phyloP scores from a whole-genome alignment of 2,113 vertebrate genomes.

The Crotophaga sulcirostris region DNA sequence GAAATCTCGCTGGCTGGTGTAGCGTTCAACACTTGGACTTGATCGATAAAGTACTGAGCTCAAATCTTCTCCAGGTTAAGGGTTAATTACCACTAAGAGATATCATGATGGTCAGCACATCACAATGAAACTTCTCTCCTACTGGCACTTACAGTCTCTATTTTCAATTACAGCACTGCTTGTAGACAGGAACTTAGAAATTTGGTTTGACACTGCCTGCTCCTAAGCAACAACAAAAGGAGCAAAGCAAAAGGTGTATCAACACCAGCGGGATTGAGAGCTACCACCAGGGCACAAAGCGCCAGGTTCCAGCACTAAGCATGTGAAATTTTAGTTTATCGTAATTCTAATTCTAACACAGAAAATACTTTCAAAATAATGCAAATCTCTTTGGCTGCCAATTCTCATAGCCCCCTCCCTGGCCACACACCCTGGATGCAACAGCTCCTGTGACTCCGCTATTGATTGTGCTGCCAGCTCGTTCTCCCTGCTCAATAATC shows the following conservation, averaged over 20 bases:
- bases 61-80: neutral
- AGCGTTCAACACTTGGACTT: neutral
- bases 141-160: neutral
- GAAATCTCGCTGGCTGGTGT: accelerated
- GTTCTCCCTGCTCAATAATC: neutral
- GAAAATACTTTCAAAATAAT: neutral
- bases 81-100: neutral
- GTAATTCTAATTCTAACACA: neutral
- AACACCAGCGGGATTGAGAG: neutral
- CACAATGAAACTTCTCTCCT: neutral
- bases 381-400: neutral
- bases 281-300: neutral
- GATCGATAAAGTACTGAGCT: neutral
- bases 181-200: neutral
- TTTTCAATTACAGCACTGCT: neutral
- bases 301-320: neutral
- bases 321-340: neutral
- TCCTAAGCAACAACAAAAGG: neutral
- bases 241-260: accelerated
- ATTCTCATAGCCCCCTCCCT: neutral
- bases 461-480: neutral
- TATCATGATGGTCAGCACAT: neutral
- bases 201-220: neutral
- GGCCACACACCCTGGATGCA: neutral
- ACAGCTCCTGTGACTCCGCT: neutral